Conservation (phyloP, 2,113 vertebrate genomes). For the Turnix velox region DNA sequence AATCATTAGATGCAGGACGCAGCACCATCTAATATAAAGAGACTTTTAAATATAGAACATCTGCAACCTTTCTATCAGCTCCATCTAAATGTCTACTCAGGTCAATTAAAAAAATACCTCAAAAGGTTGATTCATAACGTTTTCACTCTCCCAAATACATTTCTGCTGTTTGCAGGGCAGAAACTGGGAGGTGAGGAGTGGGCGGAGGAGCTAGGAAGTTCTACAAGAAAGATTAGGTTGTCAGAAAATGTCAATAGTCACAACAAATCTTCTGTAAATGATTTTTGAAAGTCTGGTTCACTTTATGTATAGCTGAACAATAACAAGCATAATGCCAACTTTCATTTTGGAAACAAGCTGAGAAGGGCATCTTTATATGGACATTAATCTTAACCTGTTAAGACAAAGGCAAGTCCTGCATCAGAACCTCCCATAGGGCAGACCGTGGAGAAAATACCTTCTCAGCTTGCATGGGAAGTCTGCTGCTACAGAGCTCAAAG, state of each 20-base stretch:
- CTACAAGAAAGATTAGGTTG: background rate
- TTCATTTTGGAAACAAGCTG: constrained; percentile 26
- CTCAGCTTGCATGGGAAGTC: background rate
- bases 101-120: constrained; percentile 72
- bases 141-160: constrained; percentile 58
- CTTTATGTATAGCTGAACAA: constrained; percentile 20
- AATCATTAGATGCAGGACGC: constrained; percentile 63
- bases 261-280: constrained; percentile 41
- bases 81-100: constrained; percentile 44
- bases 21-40: constrained; percentile 69
- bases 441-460: background rate
- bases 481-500: background rate
- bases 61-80: constrained; percentile 64
- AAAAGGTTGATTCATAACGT: constrained; percentile 63
- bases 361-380: background rate
- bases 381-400: background rate
- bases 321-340: constrained; percentile 7
- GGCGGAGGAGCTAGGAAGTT: background rate
- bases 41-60: constrained; percentile 75
- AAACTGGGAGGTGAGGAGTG: background rate
- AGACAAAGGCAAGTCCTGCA: background rate
- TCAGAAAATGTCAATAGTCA: constrained; percentile 35
- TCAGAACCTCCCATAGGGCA: background rate
- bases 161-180: constrained; percentile 40
- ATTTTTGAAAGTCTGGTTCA: constrained; percentile 41